phyloP scores from a whole-genome alignment of 1,140 invertebrate genomes.

The Conus ventricosus region DNA sequence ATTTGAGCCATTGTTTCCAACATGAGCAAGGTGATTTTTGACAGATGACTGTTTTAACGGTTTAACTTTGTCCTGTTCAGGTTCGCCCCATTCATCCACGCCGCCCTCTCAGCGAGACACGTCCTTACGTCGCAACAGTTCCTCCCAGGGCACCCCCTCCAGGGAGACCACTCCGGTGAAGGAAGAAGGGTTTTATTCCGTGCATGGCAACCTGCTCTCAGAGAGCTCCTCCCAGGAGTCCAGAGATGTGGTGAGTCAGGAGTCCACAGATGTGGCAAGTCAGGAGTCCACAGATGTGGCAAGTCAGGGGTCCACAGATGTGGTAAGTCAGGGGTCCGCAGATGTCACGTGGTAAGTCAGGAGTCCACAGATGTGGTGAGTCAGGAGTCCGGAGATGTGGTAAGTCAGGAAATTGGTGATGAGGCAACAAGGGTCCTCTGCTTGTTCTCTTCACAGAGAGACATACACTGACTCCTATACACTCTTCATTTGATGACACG shows the following conservation, averaged over 20 bases:
- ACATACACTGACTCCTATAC: too few species aligned
- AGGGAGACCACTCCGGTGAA: conserved; percentile 60
- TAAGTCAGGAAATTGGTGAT: too few species aligned
- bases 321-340: too few species aligned
- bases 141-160: conserved; percentile 36
- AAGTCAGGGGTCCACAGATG: too few species aligned
- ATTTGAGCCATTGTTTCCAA: too few species aligned
- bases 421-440: too few species aligned
- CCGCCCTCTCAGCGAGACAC: conserved; percentile 48
- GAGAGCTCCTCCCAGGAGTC: conserved; percentile 31
- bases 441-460: too few species aligned
- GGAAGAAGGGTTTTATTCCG: conserved; percentile 36
- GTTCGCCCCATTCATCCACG: conserved; percentile 39
- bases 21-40: too few species aligned
- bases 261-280: background rate
- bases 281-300: background rate
- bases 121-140: conserved; percentile 37
- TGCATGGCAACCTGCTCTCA: conserved; percentile 3
- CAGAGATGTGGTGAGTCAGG: conserved; percentile 34
- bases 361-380: too few species aligned
- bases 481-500: too few species aligned
- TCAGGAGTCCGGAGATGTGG: too few species aligned
- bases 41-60: background rate
- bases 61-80: conserved; percentile 22
- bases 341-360: too few species aligned